Evolutionary conservation across 1,140 invertebrate species (phyloP).

Genomic region (Homalodisca vitripennis): DNA sequence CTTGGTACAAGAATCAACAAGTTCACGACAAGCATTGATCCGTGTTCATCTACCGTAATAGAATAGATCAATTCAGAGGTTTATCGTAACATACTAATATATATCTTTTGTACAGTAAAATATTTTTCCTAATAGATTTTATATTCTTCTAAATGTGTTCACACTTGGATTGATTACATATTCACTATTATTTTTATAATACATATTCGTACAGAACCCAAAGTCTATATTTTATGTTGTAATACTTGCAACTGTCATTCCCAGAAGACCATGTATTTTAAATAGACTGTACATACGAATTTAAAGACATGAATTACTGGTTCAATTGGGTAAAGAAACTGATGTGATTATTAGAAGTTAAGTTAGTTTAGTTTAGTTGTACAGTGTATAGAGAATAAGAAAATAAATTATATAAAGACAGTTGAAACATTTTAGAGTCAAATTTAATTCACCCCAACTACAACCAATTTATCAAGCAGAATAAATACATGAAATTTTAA

Average conservation of each 20-base stretch:
- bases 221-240: constrained; percentile 12
- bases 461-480: too few species aligned
- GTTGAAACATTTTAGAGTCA: too few species aligned
- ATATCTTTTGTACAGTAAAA: constrained; percentile 21
- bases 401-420: too few species aligned
- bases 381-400: too few species aligned
- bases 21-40: constrained; percentile 18
- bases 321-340: too few species aligned
- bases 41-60: constrained; percentile 52
- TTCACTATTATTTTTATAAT: constrained; percentile 19
- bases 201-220: not conserved
- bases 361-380: too few species aligned
- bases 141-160: constrained; percentile 27
- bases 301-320: too few species aligned
- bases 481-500: too few species aligned
- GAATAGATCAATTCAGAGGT: constrained; percentile 52
- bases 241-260: not conserved
- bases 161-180: constrained; percentile 1
- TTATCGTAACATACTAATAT: not conserved
- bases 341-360: too few species aligned
- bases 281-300: too few species aligned
- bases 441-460: too few species aligned
- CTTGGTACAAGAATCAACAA: constrained; percentile 35
- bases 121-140: constrained; percentile 24
- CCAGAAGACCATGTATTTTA: too few species aligned